Conservation (phyloP, 2,113 vertebrate species). For the Columba livia region DNA sequence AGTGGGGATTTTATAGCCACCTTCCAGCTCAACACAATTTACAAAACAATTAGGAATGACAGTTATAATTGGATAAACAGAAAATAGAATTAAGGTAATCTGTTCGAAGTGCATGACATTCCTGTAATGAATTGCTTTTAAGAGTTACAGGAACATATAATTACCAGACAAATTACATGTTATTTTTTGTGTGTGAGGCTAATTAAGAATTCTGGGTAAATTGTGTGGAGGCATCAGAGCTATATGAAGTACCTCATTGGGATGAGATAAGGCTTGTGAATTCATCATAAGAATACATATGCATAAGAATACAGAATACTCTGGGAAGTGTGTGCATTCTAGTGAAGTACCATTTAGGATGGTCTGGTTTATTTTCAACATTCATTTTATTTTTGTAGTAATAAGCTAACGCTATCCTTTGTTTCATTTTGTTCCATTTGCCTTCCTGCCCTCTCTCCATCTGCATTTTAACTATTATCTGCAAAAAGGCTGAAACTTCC, state of each 20-base stretch:
- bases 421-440: not conserved
- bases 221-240: slow-evolving; percentile 56
- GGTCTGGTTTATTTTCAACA: not conserved
- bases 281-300: slow-evolving; percentile 15
- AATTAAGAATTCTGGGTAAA: slow-evolving; percentile 73
- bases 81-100: slow-evolving; percentile 77
- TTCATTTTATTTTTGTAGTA: not conserved
- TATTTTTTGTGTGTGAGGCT: slow-evolving; percentile 68
- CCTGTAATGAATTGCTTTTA: slow-evolving; percentile 73
- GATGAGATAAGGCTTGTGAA: slow-evolving; percentile 30
- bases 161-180: slow-evolving; percentile 72
- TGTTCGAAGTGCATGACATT: slow-evolving; percentile 61
- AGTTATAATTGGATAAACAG: slow-evolving; percentile 71
- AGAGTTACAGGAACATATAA: slow-evolving; percentile 73
- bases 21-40: slow-evolving; percentile 29
- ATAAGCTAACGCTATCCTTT: not conserved
- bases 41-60: slow-evolving; percentile 36
- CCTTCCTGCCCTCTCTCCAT: not conserved
- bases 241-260: slow-evolving; percentile 64
- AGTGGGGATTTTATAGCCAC: slow-evolving; percentile 19
- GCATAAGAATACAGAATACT: not conserved
- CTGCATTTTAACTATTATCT: not conserved
- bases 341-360: not conserved
- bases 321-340: not conserved
- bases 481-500: not conserved